A percentile compares a stretch with the other conserved stretches of the same genome.
phyloP scores from a whole-genome alignment of 2,113 vertebrate genomes.

The Dromaius novaehollandiae region DNA sequence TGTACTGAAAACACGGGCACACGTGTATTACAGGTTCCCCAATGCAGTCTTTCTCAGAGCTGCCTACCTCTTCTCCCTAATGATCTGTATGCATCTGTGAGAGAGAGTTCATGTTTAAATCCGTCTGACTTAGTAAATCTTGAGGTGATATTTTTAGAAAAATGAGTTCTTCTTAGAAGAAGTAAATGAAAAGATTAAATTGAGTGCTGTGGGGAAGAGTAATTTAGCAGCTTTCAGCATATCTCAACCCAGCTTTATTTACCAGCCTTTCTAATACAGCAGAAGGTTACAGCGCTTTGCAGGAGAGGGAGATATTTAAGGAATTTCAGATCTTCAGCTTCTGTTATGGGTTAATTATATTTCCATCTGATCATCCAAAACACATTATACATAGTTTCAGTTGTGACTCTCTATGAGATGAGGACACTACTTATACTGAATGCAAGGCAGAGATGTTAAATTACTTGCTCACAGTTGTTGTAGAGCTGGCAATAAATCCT shows the following conservation, averaged over 20 bases:
- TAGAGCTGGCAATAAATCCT: slow-evolving; percentile 4
- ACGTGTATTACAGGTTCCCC: not conserved
- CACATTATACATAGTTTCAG: not conserved
- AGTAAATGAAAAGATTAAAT: not conserved
- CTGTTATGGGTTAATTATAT: not conserved
- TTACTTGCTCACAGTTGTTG: not conserved
- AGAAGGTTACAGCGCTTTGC: not conserved
- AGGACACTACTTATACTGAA: not conserved
- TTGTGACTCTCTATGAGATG: not conserved
- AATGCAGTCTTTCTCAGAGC: not conserved
- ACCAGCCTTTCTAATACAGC: not conserved
- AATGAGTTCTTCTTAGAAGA: not conserved
- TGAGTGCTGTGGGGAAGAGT: not conserved
- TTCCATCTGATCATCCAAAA: not conserved
- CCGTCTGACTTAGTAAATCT: not conserved
- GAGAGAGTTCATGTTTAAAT: not conserved
- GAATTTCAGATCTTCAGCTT: not conserved
- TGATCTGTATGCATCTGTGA: not conserved
- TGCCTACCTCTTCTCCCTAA: not conserved
- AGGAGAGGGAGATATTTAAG: not conserved
- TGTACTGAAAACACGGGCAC: not conserved
- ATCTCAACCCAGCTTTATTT: not conserved
- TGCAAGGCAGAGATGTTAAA: not conserved
- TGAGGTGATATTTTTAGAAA: not conserved
- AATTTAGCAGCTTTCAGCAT: not conserved